These are phyloP conservation scores for Gadus macrocephalus DNA, from an alignment of 2,113 vertebrate genomes.

Conservation along the genomic window DNA sequence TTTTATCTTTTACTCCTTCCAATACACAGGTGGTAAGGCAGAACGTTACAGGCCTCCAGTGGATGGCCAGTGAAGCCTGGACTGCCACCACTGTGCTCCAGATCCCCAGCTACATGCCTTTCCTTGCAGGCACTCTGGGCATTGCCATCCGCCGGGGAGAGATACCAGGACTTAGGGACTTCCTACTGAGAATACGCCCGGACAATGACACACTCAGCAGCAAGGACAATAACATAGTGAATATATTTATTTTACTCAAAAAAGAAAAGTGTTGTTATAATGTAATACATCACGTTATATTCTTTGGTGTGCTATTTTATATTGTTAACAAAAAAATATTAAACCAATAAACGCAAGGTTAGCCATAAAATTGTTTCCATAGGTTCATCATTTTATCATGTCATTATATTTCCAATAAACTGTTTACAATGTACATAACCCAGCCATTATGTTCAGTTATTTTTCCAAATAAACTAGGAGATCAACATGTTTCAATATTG, in stretches of 20 bases:
- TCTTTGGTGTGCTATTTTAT: no score
- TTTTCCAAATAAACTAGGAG: not conserved
- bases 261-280: not conserved
- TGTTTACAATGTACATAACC: not conserved
- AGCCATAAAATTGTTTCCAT: no score
- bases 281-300: not conserved
- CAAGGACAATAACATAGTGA: conserved; percentile 35
- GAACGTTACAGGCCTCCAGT: conserved; percentile 49
- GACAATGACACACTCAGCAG: conserved; percentile 12
- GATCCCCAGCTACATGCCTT: conserved; percentile 29
- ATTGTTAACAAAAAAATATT: no score
- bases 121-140: conserved; percentile 56
- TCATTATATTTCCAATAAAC: not conserved
- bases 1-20: not conserved
- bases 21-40: conserved; percentile 25
- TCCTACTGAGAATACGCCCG: conserved; percentile 39
- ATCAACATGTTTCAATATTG: not conserved
- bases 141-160: conserved; percentile 54
- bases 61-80: conserved; percentile 64
- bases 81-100: conserved; percentile 35
- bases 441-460: no score
- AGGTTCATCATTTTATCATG: no score
- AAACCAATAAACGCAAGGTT: no score
- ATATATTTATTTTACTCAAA: not conserved
- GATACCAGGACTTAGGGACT: conserved; percentile 46